Percentiles rank a stretch among this genome's conserved stretches.
Evolutionary conservation across 2,797 vertebrate genomes (phyloP).

Genomic region (Gambelia wislizenii): DNA sequence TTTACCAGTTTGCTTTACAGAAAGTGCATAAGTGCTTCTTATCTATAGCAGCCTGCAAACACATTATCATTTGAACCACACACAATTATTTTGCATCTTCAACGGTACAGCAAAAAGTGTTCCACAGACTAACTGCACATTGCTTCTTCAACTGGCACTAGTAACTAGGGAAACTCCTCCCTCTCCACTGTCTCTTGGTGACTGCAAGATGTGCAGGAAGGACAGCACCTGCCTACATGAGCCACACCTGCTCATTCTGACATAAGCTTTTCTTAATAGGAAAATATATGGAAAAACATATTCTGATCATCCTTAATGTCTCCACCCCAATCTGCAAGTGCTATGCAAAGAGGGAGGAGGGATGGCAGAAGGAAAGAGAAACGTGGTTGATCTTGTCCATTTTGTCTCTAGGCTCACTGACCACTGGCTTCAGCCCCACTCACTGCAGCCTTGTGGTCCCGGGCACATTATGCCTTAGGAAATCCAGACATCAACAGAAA

Average conservation of each 20-base stretch:
- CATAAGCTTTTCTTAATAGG: no score
- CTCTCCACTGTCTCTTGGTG: not conserved
- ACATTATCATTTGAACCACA: not conserved
- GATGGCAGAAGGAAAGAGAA: no score
- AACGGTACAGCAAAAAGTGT: not conserved
- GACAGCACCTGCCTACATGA: not conserved
- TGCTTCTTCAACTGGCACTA: not conserved
- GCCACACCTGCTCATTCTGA: not conserved
- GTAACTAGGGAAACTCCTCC: not conserved
- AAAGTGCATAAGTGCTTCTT: no score
- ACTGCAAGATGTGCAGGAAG: not conserved
- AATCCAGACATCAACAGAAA: not conserved
- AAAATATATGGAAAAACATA: no score
- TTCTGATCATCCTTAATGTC: no score
- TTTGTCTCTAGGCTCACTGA: no score
- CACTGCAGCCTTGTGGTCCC: not conserved
- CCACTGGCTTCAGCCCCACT: not conserved
- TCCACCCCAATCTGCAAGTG: no score
- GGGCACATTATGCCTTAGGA: not conserved
- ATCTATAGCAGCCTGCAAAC: not conserved
- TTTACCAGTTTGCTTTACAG: no score
- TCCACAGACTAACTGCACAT: not conserved
- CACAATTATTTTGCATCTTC: not conserved
- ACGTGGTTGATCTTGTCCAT: no score
- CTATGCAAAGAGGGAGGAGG: no score